phyloP scores from a whole-genome alignment of 2,113 vertebrate species.

The Sylvietta virens region DNA sequence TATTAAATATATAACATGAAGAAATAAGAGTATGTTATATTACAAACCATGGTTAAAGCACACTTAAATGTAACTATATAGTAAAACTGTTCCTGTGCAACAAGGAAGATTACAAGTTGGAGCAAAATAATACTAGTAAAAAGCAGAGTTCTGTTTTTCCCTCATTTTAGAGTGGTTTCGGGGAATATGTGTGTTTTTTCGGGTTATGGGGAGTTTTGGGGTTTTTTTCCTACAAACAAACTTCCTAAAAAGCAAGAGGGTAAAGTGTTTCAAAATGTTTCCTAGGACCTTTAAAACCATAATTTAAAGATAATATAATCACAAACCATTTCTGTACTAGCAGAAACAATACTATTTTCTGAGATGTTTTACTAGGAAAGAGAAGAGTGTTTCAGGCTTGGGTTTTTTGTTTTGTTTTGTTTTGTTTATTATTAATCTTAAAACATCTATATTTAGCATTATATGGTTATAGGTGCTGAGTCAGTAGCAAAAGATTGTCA shows the following conservation, averaged over 20 bases:
- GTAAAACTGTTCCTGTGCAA: neutral
- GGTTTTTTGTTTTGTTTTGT: neutral
- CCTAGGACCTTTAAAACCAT: neutral
- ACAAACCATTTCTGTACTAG: neutral
- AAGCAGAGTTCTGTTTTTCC: neutral
- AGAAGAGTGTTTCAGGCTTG: neutral
- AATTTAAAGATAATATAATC: neutral
- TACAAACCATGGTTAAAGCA: neutral
- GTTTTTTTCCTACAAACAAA: neutral
- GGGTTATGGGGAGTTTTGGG: neutral
- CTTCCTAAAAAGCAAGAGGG: neutral
- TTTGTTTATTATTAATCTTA: neutral
- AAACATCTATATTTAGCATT: slow-evolving; percentile 1
- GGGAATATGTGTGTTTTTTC: neutral
- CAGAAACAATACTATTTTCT: neutral
- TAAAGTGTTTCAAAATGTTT: neutral
- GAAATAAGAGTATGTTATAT: neutral
- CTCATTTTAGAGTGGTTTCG: neutral
- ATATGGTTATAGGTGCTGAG: neutral
- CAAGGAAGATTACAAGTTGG: neutral
- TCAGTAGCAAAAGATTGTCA: neutral
- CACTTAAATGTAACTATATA: neutral
- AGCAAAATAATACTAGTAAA: neutral
- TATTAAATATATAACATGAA: neutral
- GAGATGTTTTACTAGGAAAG: neutral